These are phyloP conservation scores for Sinodicranocentrus sp. DNA, from an alignment of 2,888 invertebrate species.

Conservation along the genomic window DNA sequence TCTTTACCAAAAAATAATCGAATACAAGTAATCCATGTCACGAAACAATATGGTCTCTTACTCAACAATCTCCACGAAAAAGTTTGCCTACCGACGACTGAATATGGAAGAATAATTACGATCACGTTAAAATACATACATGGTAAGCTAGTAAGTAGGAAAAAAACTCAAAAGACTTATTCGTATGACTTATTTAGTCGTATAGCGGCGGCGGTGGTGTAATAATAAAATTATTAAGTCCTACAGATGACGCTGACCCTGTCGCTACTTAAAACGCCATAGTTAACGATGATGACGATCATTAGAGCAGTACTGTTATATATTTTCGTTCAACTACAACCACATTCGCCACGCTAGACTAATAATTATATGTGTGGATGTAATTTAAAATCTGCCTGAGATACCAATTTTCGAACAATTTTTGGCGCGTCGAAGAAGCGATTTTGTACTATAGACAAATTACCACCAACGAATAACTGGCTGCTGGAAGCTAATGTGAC, in stretches of 20 bases:
- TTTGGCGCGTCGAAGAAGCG: background rate
- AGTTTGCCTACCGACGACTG: background rate
- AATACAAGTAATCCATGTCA: conserved; percentile 39
- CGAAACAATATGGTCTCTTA: conserved; percentile 12
- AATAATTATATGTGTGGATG: background rate
- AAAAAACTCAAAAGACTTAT: too few relatives aligned
- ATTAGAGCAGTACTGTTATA: background rate
- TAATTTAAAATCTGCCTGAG: conserved; percentile 1
- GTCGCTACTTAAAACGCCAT: conserved; percentile 35
- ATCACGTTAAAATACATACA: background rate
- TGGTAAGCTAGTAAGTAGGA: too few relatives aligned
- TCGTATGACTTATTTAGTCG: too few relatives aligned
- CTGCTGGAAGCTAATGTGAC: conserved; percentile 10
- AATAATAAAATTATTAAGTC: conserved; percentile 5
- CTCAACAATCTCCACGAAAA: background rate
- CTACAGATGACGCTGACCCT: conserved; percentile 47
- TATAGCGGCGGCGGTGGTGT: background rate
- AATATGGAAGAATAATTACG: conserved; percentile 3
- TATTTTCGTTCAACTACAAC: too few relatives aligned
- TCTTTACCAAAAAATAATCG: conserved; percentile 8
- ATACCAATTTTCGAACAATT: conserved; percentile 3
- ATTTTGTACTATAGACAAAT: background rate
- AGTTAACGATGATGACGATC: conserved; percentile 37
- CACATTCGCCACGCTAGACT: background rate
- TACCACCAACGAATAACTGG: background rate